Evolutionary conservation across 1,140 invertebrate species (phyloP), one percentile per base, ranked within the genome.

Genomic region (Rhagoletis zephyria): DNA sequence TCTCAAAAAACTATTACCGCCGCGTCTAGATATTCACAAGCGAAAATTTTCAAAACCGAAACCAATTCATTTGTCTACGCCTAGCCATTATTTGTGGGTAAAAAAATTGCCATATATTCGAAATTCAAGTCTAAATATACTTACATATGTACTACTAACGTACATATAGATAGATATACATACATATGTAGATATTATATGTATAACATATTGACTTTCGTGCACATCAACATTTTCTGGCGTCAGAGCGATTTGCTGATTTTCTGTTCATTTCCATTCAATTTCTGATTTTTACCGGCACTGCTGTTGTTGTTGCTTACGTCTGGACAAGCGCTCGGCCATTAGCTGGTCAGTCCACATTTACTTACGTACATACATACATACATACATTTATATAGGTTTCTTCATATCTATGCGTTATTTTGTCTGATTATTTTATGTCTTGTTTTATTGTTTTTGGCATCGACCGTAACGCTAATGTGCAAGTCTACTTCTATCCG

Each of bases 371-470:
- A 16, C 40, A 45, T 63, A 63, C 61, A 63, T 14, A n/a, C 61
- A 12, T 63, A 63, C 61, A 63, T 63, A 63, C 16, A 63, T 63
- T 12, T 14, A 1, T 63, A 63, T n/a, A 12, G 51, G 3, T 56
- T 56, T 56, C 5, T 56, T 10, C 67, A 42, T 40, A 9, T 42
- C 67, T 16, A 9, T 74, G 12, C 30, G 42, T 74, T 74, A 14
- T 48, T 45, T 48, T 48, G 67, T 74, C 45, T 48, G 40, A 74
- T 12, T 74, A 42, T 4, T 48, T 12, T 74, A 48, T 42, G 67
- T 45, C 30, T 74, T 16, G 67, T 74, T 74, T 74, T 48, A 74
- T 74, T 74, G 67, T 9, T 74, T 70, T 74, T 74, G 67, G 42
- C 67, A 74, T 42, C 42, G 4, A 7, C 42, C 30, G 30, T 30